Evolutionary conservation across 2,888 invertebrate genomes (phyloP).

Genomic region (Xylocampa areola): DNA sequence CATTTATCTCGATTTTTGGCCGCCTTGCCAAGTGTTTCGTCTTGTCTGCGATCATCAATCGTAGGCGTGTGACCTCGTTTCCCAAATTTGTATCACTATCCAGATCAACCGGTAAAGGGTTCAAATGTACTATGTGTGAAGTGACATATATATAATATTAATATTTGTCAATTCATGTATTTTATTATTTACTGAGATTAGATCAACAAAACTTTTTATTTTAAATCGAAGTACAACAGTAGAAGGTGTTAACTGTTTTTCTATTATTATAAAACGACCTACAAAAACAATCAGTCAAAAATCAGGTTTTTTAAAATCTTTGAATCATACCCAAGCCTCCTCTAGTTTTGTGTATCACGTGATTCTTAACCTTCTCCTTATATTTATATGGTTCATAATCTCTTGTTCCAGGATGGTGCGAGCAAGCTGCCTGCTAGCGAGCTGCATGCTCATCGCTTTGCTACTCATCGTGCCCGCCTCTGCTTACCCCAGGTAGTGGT

Average conservation of each 20-base stretch:
- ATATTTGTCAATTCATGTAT: no score
- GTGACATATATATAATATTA: no score
- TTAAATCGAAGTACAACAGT: no score
- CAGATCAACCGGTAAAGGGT: background rate
- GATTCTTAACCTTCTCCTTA: background rate
- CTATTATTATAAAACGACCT: no score
- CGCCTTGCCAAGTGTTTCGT: constrained; percentile 5
- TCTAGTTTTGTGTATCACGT: no score
- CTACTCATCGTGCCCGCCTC: constrained; percentile 79
- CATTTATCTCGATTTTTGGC: constrained; percentile 34
- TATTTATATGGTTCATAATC: constrained; percentile 3
- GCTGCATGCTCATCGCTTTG: constrained; percentile 80
- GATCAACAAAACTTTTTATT: no score
- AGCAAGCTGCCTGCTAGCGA: constrained; percentile 80
- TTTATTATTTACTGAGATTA: no score
- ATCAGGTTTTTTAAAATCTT: no score
- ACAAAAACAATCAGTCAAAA: no score
- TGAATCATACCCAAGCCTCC: no score
- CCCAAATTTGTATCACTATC: background rate
- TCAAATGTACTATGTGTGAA: background rate
- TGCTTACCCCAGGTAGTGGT: constrained; percentile 87
- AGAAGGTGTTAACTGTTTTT: no score
- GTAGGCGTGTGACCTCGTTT: constrained; percentile 5
- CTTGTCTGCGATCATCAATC: constrained; percentile 30
- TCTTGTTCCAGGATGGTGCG: constrained; percentile 83